These are phyloP conservation scores for Nomada fucata DNA, from an alignment of 2,888 invertebrate species.

Conservation along the genomic window DNA sequence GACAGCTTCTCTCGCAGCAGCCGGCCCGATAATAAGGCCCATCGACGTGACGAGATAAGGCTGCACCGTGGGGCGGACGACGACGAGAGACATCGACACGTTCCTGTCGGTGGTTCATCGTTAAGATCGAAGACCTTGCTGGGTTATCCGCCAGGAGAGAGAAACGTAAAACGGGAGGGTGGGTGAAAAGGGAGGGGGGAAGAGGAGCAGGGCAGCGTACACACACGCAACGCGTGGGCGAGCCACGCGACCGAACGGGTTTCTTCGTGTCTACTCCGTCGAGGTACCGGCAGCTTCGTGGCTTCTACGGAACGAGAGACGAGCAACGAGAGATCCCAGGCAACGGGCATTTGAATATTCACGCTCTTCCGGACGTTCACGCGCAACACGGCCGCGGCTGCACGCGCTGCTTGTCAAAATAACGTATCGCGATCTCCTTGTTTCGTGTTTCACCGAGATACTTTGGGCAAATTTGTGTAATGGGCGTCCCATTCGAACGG, in stretches of 20 bases:
- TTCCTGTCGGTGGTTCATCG: slow-evolving; percentile 60
- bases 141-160: slow-evolving; percentile 37
- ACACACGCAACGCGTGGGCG: slow-evolving; percentile 81
- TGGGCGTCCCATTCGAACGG: not conserved
- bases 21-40: slow-evolving; percentile 60
- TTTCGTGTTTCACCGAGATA: not conserved
- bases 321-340: slow-evolving; percentile 36
- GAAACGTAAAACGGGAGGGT: not conserved
- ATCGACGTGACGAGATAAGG: slow-evolving; percentile 52
- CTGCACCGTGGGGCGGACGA: slow-evolving; percentile 26
- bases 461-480: slow-evolving; percentile 1
- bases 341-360: slow-evolving; percentile 67
- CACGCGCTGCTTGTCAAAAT: slow-evolving; percentile 57
- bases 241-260: slow-evolving; percentile 84
- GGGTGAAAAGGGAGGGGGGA: slow-evolving; percentile 33
- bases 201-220: slow-evolving; percentile 56
- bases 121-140: slow-evolving; percentile 67
- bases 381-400: slow-evolving; percentile 36
- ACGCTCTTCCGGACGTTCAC: slow-evolving; percentile 54
- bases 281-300: slow-evolving; percentile 61
- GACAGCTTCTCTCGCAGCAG: slow-evolving; percentile 40
- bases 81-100: slow-evolving; percentile 54
- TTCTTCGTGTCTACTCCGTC: slow-evolving; percentile 65
- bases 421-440: slow-evolving; percentile 26
- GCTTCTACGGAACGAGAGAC: slow-evolving; percentile 58